phyloP scores from a whole-genome alignment of 2,113 vertebrate species.

The Hemibagrus wyckioides region DNA sequence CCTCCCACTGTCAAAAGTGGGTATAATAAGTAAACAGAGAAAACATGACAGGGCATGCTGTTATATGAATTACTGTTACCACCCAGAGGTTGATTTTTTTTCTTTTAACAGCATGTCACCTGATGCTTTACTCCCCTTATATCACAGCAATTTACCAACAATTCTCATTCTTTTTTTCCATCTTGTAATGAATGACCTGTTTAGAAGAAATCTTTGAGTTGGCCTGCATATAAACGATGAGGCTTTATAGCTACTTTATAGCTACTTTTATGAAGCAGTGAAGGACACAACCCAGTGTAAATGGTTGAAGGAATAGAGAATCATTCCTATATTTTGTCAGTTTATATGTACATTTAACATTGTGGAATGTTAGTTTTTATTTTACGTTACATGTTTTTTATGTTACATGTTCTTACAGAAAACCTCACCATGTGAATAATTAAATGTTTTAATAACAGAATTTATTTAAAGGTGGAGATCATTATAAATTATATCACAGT shows the following conservation, averaged over 20 bases:
- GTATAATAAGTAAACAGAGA: constrained; percentile 7
- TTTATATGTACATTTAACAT: not conserved
- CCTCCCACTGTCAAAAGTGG: constrained; percentile 13
- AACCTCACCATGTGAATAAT: not conserved
- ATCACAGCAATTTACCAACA: not conserved
- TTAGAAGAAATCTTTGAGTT: not conserved
- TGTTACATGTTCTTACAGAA: not conserved
- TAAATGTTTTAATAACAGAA: not conserved
- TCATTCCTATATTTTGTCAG: not conserved
- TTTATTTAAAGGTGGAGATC: not conserved
- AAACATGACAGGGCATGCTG: constrained; percentile 14
- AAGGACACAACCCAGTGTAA: not conserved
- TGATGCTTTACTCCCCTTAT: not conserved
- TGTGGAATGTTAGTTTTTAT: not conserved
- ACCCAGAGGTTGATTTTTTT: not conserved
- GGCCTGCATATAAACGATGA: not conserved
- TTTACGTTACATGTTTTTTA: not conserved
- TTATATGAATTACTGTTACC: not conserved
- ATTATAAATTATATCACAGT: not conserved
- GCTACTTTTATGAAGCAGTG: not conserved
- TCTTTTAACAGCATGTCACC: constrained; percentile 10
- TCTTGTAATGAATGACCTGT: not conserved
- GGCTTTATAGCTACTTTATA: not conserved
- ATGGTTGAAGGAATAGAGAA: not conserved
- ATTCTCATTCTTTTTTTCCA: not conserved